phyloP scores from a whole-genome alignment of 2,888 invertebrate species.

The Antheraea yamamai region DNA sequence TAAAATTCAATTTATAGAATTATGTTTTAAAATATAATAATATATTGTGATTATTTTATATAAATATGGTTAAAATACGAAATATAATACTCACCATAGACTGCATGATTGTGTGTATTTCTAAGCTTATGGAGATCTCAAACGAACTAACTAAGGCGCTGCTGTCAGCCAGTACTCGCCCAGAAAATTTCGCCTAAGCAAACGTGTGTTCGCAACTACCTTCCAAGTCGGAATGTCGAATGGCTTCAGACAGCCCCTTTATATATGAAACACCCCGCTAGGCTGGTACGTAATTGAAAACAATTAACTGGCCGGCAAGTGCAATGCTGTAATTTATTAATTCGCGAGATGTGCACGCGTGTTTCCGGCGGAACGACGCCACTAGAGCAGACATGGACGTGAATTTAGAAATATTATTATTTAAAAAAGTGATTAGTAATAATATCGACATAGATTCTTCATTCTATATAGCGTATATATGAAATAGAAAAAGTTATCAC shows the following conservation, averaged over 20 bases:
- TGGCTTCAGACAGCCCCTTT: constrained; percentile 62
- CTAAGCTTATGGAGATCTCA: constrained; percentile 76
- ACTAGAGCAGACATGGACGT: not conserved
- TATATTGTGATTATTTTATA: not conserved
- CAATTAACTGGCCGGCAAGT: constrained; percentile 75
- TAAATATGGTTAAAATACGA: not conserved
- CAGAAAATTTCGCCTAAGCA: constrained; percentile 79
- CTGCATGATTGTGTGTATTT: constrained; percentile 75
- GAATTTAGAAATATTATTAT: not conserved
- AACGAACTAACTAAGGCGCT: constrained; percentile 81
- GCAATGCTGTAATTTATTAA: constrained; percentile 73
- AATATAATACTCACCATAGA: constrained; percentile 69
- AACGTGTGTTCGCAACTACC: constrained; percentile 68
- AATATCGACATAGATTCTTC: not conserved
- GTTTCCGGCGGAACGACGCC: constrained; percentile 51
- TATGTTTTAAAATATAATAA: not conserved
- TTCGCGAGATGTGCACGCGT: constrained; percentile 66
- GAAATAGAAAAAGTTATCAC: too few relatives aligned
- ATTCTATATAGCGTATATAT: not conserved
- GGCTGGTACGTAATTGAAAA: constrained; percentile 72
- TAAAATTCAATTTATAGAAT: not conserved
- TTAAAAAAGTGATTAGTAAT: not conserved
- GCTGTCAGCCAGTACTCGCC: constrained; percentile 78
- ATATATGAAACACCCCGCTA: constrained; percentile 77
- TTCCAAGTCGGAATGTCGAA: constrained; percentile 71